These are phyloP conservation scores for Chaetodon trifasciatus DNA, from an alignment of 2,797 vertebrate species.

Conservation along the genomic window DNA sequence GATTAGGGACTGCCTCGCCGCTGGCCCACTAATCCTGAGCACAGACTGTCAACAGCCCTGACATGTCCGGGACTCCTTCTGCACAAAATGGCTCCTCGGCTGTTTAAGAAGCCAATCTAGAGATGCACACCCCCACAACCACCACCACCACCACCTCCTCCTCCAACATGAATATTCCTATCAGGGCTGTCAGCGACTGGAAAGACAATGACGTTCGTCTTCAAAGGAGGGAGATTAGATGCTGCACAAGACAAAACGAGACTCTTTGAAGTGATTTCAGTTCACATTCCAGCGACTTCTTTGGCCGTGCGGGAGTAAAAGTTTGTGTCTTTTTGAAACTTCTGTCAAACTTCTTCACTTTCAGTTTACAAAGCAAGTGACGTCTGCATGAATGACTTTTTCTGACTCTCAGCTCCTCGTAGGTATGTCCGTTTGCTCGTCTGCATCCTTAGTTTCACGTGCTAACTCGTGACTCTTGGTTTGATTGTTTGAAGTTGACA, in stretches of 20 bases:
- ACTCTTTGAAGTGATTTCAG: slow-evolving; percentile 63
- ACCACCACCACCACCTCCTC: not conserved
- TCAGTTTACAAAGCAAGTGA: not conserved
- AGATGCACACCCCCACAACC: slow-evolving; percentile 38
- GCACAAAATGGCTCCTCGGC: slow-evolving; percentile 80
- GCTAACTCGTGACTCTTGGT: not conserved
- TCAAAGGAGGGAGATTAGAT: slow-evolving; percentile 74
- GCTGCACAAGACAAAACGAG: slow-evolving; percentile 66
- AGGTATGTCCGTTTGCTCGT: no score
- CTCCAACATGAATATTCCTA: slow-evolving; percentile 75
- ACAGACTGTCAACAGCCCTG: slow-evolving; percentile 87
- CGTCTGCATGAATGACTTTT: not conserved
- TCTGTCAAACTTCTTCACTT: not conserved
- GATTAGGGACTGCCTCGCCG: slow-evolving; percentile 90
- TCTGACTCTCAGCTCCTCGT: not conserved
- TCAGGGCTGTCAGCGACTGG: slow-evolving; percentile 52
- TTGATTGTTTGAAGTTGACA: not conserved
- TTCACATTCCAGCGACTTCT: slow-evolving; percentile 52
- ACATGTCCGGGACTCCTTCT: slow-evolving; percentile 78
- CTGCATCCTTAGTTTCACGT: not conserved
- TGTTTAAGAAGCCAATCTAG: slow-evolving; percentile 73
- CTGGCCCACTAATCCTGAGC: slow-evolving; percentile 91
- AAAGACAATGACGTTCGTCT: slow-evolving; percentile 60
- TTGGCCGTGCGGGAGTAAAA: not conserved
- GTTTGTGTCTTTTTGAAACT: slow-evolving; percentile 15